These are phyloP conservation scores for Catostomus latipinnis DNA, from an alignment of 2,797 vertebrate species.

Conservation along the genomic window DNA sequence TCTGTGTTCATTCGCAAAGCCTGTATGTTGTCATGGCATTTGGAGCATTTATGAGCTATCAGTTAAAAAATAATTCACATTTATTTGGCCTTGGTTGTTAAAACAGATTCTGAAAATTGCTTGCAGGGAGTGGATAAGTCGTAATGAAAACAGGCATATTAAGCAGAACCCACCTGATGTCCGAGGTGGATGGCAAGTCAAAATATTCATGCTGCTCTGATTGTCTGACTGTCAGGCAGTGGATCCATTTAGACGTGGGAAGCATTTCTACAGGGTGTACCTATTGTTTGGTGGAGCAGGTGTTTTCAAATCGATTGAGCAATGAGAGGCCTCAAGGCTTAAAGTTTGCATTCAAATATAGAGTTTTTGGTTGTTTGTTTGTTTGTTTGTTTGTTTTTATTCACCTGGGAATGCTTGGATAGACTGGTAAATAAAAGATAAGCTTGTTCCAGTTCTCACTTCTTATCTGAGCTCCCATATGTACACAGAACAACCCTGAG, in stretches of 20 bases:
- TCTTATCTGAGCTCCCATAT: constrained; percentile 30
- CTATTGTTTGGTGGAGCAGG: constrained; percentile 29
- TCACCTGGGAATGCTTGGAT: constrained; percentile 28
- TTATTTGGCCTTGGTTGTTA: constrained; percentile 34
- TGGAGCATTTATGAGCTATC: constrained; percentile 22
- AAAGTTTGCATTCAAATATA: constrained; percentile 16
- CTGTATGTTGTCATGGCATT: constrained; percentile 23
- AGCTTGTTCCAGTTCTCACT: constrained; percentile 12
- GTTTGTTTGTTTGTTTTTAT: constrained; percentile 35
- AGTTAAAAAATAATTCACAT: constrained; percentile 26
- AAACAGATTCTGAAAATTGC: constrained; percentile 39
- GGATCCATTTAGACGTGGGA: constrained; percentile 33
- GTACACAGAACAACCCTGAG: background rate
- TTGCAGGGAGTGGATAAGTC: constrained; percentile 19
- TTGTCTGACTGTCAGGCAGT: background rate
- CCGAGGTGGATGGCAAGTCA: constrained; percentile 9
- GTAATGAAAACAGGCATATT: constrained; percentile 25
- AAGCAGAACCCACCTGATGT: background rate
- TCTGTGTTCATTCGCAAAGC: constrained; percentile 30
- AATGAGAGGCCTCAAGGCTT: constrained; percentile 19
- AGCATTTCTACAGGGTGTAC: constrained; percentile 11
- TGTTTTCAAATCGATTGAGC: constrained; percentile 47
- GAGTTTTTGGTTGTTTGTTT: constrained; percentile 29
- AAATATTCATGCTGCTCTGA: constrained; percentile 12
- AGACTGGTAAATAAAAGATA: constrained; percentile 54